Conservation (phyloP, 2,797 vertebrate species). For the Acanthis flammea region DNA sequence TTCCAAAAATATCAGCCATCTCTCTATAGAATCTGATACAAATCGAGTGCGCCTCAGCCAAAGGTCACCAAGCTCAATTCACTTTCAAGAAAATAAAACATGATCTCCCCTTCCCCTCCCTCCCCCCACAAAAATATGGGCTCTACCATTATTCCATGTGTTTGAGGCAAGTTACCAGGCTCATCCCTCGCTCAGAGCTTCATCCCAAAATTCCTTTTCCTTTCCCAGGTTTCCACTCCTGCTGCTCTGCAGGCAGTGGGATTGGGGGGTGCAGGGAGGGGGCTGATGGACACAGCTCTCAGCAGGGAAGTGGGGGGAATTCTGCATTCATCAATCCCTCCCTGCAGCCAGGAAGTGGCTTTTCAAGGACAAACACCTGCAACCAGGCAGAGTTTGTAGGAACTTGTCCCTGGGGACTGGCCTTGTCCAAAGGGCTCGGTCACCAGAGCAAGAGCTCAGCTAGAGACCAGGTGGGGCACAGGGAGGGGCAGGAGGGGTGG, state of each 20-base stretch:
- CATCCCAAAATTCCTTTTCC: not conserved
- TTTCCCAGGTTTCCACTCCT: not conserved
- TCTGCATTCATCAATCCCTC: not conserved
- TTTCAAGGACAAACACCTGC: slow-evolving; percentile 31
- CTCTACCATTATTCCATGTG: not conserved
- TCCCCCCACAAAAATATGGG: slow-evolving; percentile 64
- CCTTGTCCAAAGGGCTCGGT: slow-evolving; percentile 50
- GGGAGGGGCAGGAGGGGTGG: not conserved
- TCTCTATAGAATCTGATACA: slow-evolving; percentile 74
- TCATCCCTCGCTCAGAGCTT: not conserved
- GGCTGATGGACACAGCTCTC: not conserved
- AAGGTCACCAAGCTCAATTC: slow-evolving; percentile 38
- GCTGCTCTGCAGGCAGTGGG: not conserved
- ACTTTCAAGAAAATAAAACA: slow-evolving; percentile 66
- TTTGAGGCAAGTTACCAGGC: slow-evolving; percentile 7
- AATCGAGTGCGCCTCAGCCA: slow-evolving; percentile 33
- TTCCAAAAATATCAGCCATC: slow-evolving; percentile 79
- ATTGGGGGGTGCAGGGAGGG: not conserved
- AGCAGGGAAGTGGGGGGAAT: not conserved
- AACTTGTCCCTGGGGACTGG: not conserved
- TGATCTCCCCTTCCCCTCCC: slow-evolving; percentile 43
- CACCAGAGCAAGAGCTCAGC: not conserved
- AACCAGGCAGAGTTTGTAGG: slow-evolving; percentile 51
- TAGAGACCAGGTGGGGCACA: not conserved
- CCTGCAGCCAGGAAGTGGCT: not conserved